These are phyloP conservation scores for Malurus elegans DNA, from an alignment of 2,113 vertebrate genomes.

Conservation along the genomic window DNA sequence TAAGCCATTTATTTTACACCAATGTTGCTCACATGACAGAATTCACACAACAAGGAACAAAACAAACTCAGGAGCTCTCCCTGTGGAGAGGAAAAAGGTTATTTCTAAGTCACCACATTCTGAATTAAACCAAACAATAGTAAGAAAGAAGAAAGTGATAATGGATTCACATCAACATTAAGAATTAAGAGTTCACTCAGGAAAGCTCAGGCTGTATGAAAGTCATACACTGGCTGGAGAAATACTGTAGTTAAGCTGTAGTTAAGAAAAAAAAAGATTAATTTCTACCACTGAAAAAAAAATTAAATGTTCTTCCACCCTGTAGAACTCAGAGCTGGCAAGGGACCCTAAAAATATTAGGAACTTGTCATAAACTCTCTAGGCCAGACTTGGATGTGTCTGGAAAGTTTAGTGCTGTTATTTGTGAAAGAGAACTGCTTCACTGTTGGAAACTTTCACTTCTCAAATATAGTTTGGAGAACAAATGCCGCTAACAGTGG, in stretches of 20 bases:
- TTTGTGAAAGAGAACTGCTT: background rate
- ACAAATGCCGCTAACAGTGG: constrained; percentile 43
- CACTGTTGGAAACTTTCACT: constrained; percentile 10
- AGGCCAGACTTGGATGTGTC: background rate
- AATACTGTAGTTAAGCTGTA: background rate
- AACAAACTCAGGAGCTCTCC: background rate
- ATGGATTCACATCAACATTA: background rate
- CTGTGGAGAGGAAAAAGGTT: background rate
- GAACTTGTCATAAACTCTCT: background rate
- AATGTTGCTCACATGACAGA: background rate
- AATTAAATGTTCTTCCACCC: background rate
- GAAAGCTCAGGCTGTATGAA: background rate
- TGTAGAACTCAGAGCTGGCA: background rate
- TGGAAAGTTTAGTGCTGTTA: background rate
- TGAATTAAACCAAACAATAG: background rate
- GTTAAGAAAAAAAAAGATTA: background rate
- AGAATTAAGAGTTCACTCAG: constrained; percentile 21
- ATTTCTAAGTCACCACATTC: background rate
- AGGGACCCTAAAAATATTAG: background rate
- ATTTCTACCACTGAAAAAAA: background rate
- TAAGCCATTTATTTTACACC: background rate
- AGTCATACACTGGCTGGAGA: background rate
- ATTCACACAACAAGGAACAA: background rate
- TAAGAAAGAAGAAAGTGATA: background rate
- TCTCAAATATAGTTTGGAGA: background rate